These are phyloP conservation scores for Platalea minor DNA, from an alignment of 2,797 vertebrate genomes.

Conservation along the genomic window DNA sequence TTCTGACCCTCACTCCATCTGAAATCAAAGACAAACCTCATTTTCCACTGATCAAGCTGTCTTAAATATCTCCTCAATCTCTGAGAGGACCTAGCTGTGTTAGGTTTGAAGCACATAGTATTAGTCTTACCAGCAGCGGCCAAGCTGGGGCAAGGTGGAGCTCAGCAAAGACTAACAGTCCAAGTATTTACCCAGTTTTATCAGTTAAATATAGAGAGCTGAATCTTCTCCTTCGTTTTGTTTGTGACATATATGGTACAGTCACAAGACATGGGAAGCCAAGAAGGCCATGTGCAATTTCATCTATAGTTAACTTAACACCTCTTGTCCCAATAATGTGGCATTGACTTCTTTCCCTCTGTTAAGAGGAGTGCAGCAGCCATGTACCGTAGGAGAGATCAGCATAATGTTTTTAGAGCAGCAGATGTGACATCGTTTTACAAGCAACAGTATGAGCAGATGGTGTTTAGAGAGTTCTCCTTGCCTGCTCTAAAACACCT, in stretches of 20 bases:
- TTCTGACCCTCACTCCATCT: background rate
- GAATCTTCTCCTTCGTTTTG: background rate
- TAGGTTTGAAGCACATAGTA: background rate
- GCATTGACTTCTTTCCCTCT: background rate
- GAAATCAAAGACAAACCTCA: background rate
- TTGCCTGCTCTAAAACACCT: conserved; percentile 60
- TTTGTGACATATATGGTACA: background rate
- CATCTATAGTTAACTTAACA: background rate
- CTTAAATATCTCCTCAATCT: background rate
- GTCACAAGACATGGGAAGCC: background rate
- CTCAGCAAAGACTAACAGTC: background rate
- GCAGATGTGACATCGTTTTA: conserved; percentile 62
- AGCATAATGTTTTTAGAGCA: conserved; percentile 57
- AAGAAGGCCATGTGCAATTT: background rate
- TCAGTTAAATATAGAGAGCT: background rate
- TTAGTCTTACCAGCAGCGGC: background rate
- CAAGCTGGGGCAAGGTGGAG: background rate
- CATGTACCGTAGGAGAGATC: background rate
- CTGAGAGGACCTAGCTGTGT: background rate
- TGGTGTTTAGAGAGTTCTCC: conserved; percentile 59
- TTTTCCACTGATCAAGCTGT: background rate
- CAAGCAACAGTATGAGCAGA: conserved; percentile 48
- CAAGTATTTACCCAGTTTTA: background rate
- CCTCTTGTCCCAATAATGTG: background rate
- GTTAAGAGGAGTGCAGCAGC: background rate